Percentiles rank a stretch among this genome's conserved stretches.
Evolutionary conservation across 2,888 invertebrate species (phyloP).

Genomic region (Epiperipatus broadwayi): DNA sequence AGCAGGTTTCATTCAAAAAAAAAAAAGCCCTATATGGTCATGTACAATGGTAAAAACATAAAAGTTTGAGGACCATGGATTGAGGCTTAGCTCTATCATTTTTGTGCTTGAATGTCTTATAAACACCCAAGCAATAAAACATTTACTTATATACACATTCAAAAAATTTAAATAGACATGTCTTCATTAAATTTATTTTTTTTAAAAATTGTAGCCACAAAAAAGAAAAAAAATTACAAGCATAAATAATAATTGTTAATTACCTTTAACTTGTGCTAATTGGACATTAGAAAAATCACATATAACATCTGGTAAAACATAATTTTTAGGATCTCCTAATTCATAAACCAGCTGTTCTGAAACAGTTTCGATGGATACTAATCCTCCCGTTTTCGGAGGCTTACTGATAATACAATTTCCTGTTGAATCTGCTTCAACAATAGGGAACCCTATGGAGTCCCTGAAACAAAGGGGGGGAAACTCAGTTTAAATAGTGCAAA

Average conservation of each 20-base stretch:
- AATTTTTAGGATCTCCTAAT: constrained; percentile 31
- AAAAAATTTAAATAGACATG: no score
- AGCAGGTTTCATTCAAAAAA: no score
- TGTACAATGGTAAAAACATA: no score
- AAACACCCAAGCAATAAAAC: no score
- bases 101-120: no score
- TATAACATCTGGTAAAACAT: constrained; percentile 33
- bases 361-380: constrained; percentile 30
- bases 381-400: constrained; percentile 32
- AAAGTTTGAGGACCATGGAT: no score
- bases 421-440: constrained; percentile 29
- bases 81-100: no score
- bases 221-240: not conserved
- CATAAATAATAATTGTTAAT: no score
- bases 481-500: no score
- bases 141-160: no score
- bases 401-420: constrained; percentile 31
- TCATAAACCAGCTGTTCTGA: constrained; percentile 34
- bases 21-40: no score
- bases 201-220: no score
- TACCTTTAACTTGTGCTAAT: constrained; percentile 20
- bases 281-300: constrained; percentile 32
- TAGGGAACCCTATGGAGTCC: constrained; percentile 33
- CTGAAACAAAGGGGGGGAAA: constrained; percentile 21
- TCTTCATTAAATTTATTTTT: not conserved